Base-by-base conservation (phyloP, 2,888 invertebrate species). In the Morpho deidamia region DNA sequence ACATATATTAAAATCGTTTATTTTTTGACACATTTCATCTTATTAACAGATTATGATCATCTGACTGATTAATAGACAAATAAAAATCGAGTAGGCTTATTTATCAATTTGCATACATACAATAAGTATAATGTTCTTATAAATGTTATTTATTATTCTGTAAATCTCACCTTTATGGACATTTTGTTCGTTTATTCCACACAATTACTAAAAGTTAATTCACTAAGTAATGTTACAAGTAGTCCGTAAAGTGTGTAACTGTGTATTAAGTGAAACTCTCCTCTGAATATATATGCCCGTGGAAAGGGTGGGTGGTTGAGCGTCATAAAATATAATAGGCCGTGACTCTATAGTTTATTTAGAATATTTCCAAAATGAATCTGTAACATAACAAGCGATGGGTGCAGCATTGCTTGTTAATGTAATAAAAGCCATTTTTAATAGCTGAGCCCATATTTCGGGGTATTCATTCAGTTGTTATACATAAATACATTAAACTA, bases 121-220 rank as follows among this genome's bases (percentile, higher is more conserved):
- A 23, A 23, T 23, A 23, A 23, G 23, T 23, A 23, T 5, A 5
- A 23, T 23, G 23, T 23, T 23, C 5, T 23, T 23, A 23, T 23
- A 23, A 23, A 23, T 14, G 14, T 23, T 23, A 23, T 2, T 23
- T 23, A 23, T 2, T 23, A 23, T 23, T 5, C 23, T 23, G 23
- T 23, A 14, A 14, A 44, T 14, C 72, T 77, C 65, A 85, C 85
- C 83, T 83, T 85, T 11, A 78, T 64, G 32, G 76, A 66, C 86
- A 87, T 87, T 65, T 74, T 78, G 12, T 44, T 32, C 8, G n/a
- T 33, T 35, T 49, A 35, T 49, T 49, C 35, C 46, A 49, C 51
- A 58, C 14, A 43, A 49, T 47, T 35, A 53, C 38, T 41, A 40
- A 12, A 48, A 34, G n/a, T 42, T 49, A 42, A 11, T 42, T 14